Evolutionary conservation across 2,888 invertebrate genomes (phyloP).

Genomic region (Hemicrepidius hirtus): DNA sequence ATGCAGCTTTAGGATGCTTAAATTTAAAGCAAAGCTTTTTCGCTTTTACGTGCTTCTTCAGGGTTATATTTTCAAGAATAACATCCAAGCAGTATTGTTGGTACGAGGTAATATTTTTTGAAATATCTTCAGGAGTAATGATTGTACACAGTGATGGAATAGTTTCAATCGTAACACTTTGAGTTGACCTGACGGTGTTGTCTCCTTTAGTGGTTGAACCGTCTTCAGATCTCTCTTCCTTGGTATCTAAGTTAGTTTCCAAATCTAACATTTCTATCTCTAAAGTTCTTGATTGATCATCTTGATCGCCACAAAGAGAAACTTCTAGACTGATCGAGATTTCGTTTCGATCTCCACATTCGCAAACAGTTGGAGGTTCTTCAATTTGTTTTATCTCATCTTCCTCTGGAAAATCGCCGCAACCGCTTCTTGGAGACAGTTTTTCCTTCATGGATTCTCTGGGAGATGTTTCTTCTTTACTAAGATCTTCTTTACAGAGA

Average conservation of each 20-base stretch:
- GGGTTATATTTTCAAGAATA: slow-evolving; percentile 61
- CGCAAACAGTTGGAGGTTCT: not conserved
- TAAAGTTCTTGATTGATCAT: too few relatives aligned
- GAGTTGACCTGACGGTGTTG: slow-evolving; percentile 53
- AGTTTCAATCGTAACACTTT: slow-evolving; percentile 55
- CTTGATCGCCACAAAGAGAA: too few relatives aligned
- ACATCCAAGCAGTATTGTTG: slow-evolving; percentile 64
- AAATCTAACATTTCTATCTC: too few relatives aligned
- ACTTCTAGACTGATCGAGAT: not conserved
- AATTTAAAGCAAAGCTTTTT: slow-evolving; percentile 64
- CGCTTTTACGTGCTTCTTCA: slow-evolving; percentile 57
- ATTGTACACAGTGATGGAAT: not conserved
- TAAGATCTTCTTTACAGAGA: too few relatives aligned
- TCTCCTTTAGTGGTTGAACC: not conserved
- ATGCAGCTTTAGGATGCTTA: slow-evolving; percentile 66
- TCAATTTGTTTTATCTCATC: too few relatives aligned
- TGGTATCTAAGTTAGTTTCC: too few relatives aligned
- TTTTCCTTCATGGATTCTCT: too few relatives aligned
- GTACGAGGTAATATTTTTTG: slow-evolving; percentile 52
- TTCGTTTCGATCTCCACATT: slow-evolving; percentile 31
- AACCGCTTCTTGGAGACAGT: too few relatives aligned
- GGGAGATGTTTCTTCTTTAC: too few relatives aligned
- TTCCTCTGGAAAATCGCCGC: too few relatives aligned
- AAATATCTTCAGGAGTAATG: slow-evolving; percentile 22
- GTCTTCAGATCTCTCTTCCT: too few relatives aligned